Percentiles rank a stretch among this genome's conserved stretches.
phyloP scores from a whole-genome alignment of 1,140 invertebrate genomes.

The Zeugodacus cucurbitae region DNA sequence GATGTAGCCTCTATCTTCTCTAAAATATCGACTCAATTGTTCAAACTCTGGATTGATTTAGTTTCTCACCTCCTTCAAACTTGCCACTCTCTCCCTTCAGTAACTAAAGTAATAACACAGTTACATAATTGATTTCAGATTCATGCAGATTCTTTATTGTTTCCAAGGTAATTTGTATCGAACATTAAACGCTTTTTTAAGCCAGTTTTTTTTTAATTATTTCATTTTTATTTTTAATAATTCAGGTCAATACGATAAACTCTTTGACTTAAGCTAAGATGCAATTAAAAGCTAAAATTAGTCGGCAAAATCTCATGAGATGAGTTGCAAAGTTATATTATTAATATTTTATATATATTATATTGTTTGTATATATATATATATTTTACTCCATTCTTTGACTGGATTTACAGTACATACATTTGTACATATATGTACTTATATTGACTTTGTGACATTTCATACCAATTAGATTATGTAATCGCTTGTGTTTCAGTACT shows the following conservation, averaged over 20 bases:
- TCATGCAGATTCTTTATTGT: neutral
- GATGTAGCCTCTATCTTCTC: too few species aligned
- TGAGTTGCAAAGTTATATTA: neutral
- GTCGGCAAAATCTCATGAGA: neutral
- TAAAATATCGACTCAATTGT: too few species aligned
- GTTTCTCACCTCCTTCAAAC: too few species aligned
- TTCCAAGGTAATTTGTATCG: neutral
- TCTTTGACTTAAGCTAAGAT: neutral
- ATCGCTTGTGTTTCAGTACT: neutral
- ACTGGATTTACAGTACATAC: neutral
- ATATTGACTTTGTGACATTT: neutral
- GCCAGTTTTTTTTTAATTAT: neutral
- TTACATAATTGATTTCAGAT: neutral
- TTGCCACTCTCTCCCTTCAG: too few species aligned
- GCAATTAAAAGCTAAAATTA: conserved; percentile 16
- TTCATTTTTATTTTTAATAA: neutral
- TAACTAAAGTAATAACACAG: too few species aligned
- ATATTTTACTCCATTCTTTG: neutral
- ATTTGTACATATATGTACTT: conserved; percentile 9
- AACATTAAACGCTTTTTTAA: neutral
- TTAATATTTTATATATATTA: neutral
- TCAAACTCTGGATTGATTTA: too few species aligned
- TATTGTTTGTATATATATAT: neutral
- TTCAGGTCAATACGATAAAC: neutral
- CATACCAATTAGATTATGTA: neutral